Base-by-base conservation (phyloP, 2,113 vertebrate genomes). In the Azemiops feae region DNA sequence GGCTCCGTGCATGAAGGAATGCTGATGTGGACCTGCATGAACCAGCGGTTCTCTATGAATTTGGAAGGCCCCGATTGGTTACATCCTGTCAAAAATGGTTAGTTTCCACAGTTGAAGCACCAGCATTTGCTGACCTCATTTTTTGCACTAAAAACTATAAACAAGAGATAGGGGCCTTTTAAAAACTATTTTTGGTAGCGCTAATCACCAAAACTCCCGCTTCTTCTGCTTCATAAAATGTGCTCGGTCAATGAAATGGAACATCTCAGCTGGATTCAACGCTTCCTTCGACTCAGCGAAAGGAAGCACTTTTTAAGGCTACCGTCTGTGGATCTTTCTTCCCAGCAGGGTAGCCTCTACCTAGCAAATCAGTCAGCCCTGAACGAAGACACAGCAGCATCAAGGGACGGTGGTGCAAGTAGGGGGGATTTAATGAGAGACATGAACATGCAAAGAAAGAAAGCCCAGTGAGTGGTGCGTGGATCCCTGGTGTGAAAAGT, bases 361-460 rank as follows among this genome's bases (percentile, higher is more conserved):
- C 91, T 53, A 45, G 1, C 14, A 8, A 27, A 10, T 27, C 89
- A 88, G 89, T 52, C 57, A 22, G 7, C 16, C 88, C 90, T 81
- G 87, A 0, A 0, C 0, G 1, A 88, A 54, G 58, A 55, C 47
- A 45, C 1, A 0, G 45, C 1, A 0, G 57, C 53, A 69, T 30
- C 0, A 1, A 89, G 1, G 4, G 91, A 39, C 87, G 55, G 47
- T 12, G 12, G 50, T 45, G 8, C 85, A 74, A 92, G 54, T 25
- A 39, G 86, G 14, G n/a, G 54, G 27, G 81, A 89, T n/a, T 53
- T 85, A 57, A 53, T 57, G 53, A 91, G 92, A 27, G 92, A 27
- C 30, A 18, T 0, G 0, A 45, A 12, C 87, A 23, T 39, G 34
- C 22, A 34, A 50, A 91, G 87, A 25, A 93, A 87, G 20, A 0